These are phyloP conservation scores for Deroptyus accipitrinus DNA, from an alignment of 2,113 vertebrate species.

Conservation along the genomic window DNA sequence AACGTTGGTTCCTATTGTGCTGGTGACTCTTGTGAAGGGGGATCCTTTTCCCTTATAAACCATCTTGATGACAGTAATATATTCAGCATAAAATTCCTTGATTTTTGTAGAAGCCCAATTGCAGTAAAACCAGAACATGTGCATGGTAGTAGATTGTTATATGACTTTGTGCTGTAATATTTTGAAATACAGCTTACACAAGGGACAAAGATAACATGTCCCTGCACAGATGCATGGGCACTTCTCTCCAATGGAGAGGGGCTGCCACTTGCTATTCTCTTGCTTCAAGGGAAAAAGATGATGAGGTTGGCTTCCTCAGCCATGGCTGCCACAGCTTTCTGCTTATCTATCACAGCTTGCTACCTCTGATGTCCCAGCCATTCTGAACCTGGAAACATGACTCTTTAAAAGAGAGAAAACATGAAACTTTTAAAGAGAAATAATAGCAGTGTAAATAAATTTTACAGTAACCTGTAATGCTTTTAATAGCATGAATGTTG, in stretches of 20 bases:
- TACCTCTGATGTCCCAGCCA: not conserved
- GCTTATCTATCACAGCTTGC: not conserved
- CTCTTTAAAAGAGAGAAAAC: not conserved
- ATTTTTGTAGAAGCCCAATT: not conserved
- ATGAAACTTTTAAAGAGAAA: conserved; percentile 13
- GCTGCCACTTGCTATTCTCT: not conserved
- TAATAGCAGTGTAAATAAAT: conserved; percentile 51
- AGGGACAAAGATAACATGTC: not conserved
- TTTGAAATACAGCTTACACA: not conserved
- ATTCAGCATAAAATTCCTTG: not conserved
- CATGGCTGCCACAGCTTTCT: not conserved
- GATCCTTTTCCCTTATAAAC: not conserved
- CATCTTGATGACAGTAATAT: not conserved
- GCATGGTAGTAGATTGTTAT: not conserved
- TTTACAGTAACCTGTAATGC: conserved; percentile 55
- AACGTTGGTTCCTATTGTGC: not conserved
- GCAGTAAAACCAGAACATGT: not conserved
- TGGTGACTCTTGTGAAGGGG: not conserved
- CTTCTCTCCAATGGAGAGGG: not conserved
- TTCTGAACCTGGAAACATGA: not conserved
- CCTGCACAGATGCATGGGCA: rapidly evolving
- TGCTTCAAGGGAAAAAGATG: not conserved
- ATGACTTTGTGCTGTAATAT: rapidly evolving
- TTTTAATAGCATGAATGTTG: conserved; percentile 57
- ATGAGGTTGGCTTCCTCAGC: not conserved